These are phyloP conservation scores for Tachuris rubrigastra DNA, from an alignment of 2,113 vertebrate species.

Conservation along the genomic window DNA sequence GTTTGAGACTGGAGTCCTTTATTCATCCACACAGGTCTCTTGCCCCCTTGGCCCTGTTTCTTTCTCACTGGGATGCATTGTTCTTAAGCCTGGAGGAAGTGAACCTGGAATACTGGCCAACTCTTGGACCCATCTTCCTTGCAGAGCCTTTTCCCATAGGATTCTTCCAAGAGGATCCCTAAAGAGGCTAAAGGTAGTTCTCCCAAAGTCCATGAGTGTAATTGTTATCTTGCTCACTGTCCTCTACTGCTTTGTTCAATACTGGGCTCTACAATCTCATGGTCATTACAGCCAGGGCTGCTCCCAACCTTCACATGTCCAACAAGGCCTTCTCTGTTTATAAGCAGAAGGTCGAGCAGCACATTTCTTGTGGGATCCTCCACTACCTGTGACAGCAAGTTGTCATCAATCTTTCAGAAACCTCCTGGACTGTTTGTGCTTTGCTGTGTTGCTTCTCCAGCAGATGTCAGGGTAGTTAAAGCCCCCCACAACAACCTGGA, in stretches of 20 bases:
- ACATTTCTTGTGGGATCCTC: not conserved
- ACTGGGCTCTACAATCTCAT: not conserved
- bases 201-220: not conserved
- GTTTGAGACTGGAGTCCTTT: not conserved
- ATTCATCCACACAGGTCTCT: not conserved
- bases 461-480: not conserved
- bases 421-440: not conserved
- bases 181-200: not conserved
- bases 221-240: not conserved
- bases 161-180: not conserved
- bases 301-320: not conserved
- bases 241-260: not conserved
- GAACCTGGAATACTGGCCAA: not conserved
- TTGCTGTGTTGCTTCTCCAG: not conserved
- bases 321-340: not conserved
- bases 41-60: not conserved
- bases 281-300: not conserved
- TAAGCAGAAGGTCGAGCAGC: fast-evolving
- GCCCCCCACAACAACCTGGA: not conserved
- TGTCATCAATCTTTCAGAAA: not conserved
- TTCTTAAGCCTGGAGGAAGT: not conserved
- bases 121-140: not conserved
- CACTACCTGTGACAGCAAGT: not conserved
- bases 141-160: not conserved
- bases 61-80: not conserved